phyloP scores from a whole-genome alignment of 1,140 invertebrate species.

The Stenopsyche tienmushanensis region DNA sequence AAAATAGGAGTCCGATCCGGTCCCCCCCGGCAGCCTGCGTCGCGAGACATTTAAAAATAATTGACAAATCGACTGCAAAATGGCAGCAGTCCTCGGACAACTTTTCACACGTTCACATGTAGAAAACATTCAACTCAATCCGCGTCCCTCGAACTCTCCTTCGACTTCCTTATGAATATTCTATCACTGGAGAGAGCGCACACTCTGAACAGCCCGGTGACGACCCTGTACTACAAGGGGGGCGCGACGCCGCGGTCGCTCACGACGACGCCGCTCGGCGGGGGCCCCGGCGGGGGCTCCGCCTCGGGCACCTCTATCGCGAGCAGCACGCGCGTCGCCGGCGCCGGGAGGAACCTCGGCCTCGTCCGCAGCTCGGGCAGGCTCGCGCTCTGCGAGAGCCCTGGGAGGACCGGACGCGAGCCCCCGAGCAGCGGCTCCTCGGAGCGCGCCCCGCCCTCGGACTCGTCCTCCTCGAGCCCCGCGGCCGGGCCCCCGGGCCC shows the following conservation, averaged over 20 bases:
- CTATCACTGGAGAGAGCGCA: slow-evolving; percentile 48
- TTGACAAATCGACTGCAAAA: slow-evolving; percentile 27
- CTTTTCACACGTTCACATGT: no score
- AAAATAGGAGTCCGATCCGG: no score
- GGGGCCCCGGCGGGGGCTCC: slow-evolving; percentile 39
- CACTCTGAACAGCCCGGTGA: slow-evolving; percentile 52
- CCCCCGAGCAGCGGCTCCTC: slow-evolving; percentile 52
- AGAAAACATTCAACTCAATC: no score
- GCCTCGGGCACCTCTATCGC: slow-evolving; percentile 49
- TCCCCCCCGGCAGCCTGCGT: no score
- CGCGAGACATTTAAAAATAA: slow-evolving; percentile 28
- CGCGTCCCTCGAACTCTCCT: neutral
- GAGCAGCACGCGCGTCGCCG: slow-evolving; percentile 45
- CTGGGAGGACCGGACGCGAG: slow-evolving; percentile 45
- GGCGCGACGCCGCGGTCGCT: slow-evolving; percentile 36
- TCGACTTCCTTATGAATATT: slow-evolving; percentile 37
- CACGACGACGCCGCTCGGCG: slow-evolving; percentile 23
- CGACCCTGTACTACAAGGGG: slow-evolving; percentile 55
- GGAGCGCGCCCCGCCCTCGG: slow-evolving; percentile 48
- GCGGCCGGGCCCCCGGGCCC: neutral
- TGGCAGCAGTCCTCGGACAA: no score
- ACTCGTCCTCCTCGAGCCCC: neutral
- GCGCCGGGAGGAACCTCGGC: slow-evolving; percentile 42
- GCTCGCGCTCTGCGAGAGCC: slow-evolving; percentile 54
- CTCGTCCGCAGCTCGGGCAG: slow-evolving; percentile 54